phyloP scores from a whole-genome alignment of 2,113 vertebrate genomes.

The Carlito syrichta region DNA sequence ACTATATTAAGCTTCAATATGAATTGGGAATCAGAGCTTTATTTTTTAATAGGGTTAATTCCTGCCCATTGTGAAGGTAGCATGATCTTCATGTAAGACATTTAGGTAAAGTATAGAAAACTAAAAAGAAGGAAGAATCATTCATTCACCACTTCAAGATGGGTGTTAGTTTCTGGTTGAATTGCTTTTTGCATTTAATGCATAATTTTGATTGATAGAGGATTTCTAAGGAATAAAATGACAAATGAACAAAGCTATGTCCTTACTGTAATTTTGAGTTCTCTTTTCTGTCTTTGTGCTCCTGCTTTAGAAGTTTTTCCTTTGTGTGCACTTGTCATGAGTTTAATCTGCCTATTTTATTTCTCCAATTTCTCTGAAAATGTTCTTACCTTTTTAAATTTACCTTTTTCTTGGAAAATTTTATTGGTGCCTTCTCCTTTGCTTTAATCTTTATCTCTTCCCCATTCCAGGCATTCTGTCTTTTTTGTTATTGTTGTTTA shows the following conservation, averaged over 20 bases:
- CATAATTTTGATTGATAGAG: background rate
- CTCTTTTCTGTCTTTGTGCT: background rate
- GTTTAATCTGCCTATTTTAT: background rate
- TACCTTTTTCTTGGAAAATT: background rate
- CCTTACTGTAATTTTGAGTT: background rate
- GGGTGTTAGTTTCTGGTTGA: background rate
- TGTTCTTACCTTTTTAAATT: background rate
- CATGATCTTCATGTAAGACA: background rate
- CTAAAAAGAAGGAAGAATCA: background rate
- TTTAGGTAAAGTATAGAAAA: background rate
- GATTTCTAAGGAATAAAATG: conserved; percentile 48
- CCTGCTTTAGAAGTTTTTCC: background rate
- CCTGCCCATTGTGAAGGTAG: background rate
- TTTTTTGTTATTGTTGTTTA: background rate
- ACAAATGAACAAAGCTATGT: background rate
- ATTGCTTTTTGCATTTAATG: background rate
- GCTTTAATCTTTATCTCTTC: background rate
- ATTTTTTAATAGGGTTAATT: background rate
- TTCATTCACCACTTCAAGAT: background rate
- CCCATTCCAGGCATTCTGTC: background rate
- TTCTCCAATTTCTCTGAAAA: background rate
- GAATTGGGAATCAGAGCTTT: background rate
- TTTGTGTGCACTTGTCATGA: background rate
- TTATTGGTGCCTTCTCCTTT: background rate
- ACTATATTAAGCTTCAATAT: background rate